Percentiles rank a stretch among this genome's conserved stretches.
Conservation (phyloP, 2,797 vertebrate species). For the Poliocrania exsul region DNA sequence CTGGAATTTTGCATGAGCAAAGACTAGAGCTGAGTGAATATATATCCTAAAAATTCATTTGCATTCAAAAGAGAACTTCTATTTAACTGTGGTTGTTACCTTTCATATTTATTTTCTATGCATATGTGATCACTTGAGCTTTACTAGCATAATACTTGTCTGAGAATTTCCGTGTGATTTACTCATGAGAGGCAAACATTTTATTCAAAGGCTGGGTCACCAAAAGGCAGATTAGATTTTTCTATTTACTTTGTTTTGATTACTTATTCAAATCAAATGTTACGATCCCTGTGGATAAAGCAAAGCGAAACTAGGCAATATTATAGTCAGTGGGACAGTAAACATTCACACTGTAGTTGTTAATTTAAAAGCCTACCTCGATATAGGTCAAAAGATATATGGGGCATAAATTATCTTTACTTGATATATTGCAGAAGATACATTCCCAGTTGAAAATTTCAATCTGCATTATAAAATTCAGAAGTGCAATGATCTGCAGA, state of each 20-base stretch:
- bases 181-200: not conserved
- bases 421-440: not conserved
- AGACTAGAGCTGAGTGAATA: not conserved
- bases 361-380: not conserved
- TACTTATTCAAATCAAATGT: not conserved
- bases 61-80: slow-evolving; percentile 4
- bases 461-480: not conserved
- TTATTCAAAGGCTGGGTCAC: not conserved
- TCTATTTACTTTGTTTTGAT: not conserved
- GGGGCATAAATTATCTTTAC: not conserved
- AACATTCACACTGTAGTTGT: not conserved
- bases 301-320: not conserved
- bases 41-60: not conserved
- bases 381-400: not conserved
- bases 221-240: not conserved
- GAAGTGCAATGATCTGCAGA: not conserved
- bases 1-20: not conserved
- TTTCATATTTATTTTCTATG: slow-evolving; percentile 38
- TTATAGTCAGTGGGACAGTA: not conserved
- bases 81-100: slow-evolving; percentile 1
- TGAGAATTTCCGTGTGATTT: slow-evolving; percentile 20
- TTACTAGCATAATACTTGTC: not conserved
- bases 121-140: not conserved
- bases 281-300: not conserved
- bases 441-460: not conserved